Conservation (phyloP, 2,113 vertebrate genomes). For the Rhizomys pruinosus region DNA sequence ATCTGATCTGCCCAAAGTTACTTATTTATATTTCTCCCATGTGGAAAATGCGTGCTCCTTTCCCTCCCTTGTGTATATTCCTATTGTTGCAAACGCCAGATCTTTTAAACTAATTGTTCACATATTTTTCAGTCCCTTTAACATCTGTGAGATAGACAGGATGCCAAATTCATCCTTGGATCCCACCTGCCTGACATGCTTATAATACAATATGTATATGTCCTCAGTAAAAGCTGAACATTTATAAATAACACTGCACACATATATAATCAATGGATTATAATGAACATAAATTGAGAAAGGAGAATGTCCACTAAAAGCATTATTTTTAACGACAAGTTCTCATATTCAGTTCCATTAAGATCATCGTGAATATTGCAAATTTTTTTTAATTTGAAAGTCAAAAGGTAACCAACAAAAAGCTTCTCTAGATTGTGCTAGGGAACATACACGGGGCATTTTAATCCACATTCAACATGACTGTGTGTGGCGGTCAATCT, state of each 20-base stretch:
- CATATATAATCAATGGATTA: not conserved
- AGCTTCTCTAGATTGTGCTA: not conserved
- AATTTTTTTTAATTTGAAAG: not conserved
- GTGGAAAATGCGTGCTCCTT: not conserved
- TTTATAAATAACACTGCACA: not conserved
- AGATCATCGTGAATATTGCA: conserved; percentile 39
- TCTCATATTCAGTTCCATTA: not conserved
- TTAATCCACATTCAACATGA: no score
- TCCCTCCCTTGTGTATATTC: not conserved
- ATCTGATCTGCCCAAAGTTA: not conserved
- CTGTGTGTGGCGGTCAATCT: not conserved
- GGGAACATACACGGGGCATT: not conserved
- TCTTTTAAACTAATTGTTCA: conserved; percentile 3
- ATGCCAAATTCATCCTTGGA: not conserved
- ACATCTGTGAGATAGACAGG: not conserved
- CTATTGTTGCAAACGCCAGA: not conserved
- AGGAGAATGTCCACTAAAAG: not conserved
- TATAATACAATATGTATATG: not conserved
- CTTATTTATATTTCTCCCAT: not conserved
- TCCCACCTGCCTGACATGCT: not conserved
- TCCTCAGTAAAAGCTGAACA: not conserved
- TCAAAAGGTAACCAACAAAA: not conserved
- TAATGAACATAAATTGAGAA: not conserved
- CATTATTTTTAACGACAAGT: not conserved
- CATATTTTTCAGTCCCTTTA: not conserved